Evolutionary conservation across 2,797 vertebrate species (phyloP), one percentile per base, ranked within the genome.

Genomic region (Melanotaenia boesemani): DNA sequence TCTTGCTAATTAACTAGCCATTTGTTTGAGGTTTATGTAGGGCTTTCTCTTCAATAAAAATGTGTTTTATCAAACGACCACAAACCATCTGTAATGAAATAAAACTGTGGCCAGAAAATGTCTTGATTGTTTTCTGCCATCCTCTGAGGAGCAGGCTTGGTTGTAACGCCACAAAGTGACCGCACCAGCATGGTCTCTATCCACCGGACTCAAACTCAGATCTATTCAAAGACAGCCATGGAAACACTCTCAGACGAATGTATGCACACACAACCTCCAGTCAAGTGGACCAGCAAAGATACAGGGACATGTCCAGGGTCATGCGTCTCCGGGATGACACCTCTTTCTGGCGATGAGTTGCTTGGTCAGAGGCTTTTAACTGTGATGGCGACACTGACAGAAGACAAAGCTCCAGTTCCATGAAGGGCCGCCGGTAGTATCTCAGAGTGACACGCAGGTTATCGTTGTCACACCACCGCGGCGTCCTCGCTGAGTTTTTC

Each of bases 341-440:
- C 87, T 95, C 92, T 89, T 86, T 88, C 89, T 92, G 78, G 93
- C 92, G 95, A 95, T 91, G 94, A 95, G 93, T 92, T 91, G 89
- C 94, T 94, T 94, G 93, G 91, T 94, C 94, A 89, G 86, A 92
- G 94, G 91, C 95, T 89, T 95, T 95, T 95, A 94, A 93, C 91
- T 90, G 91, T 90, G 92, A 89, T 90, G 90, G 94, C 90, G 94
- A 94, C 94, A 83, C 93, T 95, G 96, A 96, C 94, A 95, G 94
- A 95, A 96, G 93, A 95, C 95, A 96, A 96, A 94, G 89, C 80
- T 72, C 3, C 20, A 10, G 54, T 28, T 70, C 77, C 66, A 50
- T 50, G 1, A 22, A 60, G 60, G 81, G 83, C 80, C 58, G 74
- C 81, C 55, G 76, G 58, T 70, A 0, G 65, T 93, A 92, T 92